Percentiles rank a stretch among this genome's conserved stretches.
Evolutionary conservation across 2,113 vertebrate genomes (phyloP).

Genomic region (Hippocampus barbouri): DNA sequence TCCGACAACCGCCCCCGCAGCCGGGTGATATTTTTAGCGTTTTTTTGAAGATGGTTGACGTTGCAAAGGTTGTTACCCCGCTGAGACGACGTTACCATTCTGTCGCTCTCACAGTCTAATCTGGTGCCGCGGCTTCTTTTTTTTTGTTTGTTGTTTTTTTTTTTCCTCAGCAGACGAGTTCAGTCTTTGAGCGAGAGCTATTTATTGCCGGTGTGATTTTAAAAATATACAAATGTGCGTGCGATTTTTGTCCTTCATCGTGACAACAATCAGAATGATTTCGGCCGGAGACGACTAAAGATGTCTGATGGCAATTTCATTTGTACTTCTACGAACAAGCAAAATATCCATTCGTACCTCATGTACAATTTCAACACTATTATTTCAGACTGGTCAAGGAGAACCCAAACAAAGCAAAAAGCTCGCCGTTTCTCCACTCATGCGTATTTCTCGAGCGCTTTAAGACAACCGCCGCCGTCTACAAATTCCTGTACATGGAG

Average conservation of each 20-base stretch:
- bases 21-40: slow-evolving; percentile 52
- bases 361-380: too few relatives aligned
- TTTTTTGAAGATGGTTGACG: slow-evolving; percentile 52
- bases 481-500: too few relatives aligned
- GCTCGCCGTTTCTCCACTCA: too few relatives aligned
- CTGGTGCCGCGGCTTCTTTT: slow-evolving; percentile 15
- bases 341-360: too few relatives aligned
- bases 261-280: not conserved
- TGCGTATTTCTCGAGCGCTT: too few relatives aligned
- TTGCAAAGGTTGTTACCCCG: slow-evolving; percentile 28
- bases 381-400: too few relatives aligned
- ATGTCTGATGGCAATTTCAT: not conserved
- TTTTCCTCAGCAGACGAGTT: not conserved
- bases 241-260: not conserved
- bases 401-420: too few relatives aligned
- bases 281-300: not conserved
- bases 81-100: slow-evolving; percentile 36
- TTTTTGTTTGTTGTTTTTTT: not conserved
- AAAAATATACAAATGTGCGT: slow-evolving; percentile 24
- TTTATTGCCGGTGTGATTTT: slow-evolving; percentile 39
- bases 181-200: slow-evolving; percentile 35
- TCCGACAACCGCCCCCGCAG: too few relatives aligned
- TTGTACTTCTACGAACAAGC: not conserved
- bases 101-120: slow-evolving; percentile 28
- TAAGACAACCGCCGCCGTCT: too few relatives aligned